A percentile compares a stretch with the other conserved stretches of the same genome.
These are phyloP conservation scores for Ceyx erithaca DNA, from an alignment of 2,797 vertebrate genomes.

Conservation along the genomic window DNA sequence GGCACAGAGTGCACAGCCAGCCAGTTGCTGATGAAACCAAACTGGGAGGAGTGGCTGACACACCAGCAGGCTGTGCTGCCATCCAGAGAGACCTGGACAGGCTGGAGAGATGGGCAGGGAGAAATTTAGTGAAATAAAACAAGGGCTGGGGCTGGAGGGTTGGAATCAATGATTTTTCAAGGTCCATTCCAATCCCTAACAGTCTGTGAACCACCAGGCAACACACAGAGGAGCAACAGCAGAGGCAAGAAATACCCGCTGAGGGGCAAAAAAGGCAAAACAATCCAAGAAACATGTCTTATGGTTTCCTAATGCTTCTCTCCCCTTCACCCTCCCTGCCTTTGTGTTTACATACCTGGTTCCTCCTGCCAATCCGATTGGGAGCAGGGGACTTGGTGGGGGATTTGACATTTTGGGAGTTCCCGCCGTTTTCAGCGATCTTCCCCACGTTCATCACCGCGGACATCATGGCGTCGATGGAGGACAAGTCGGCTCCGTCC, in stretches of 20 bases:
- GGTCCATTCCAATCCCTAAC: too few relatives aligned
- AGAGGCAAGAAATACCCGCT: not conserved
- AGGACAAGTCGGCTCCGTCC: constrained; percentile 88
- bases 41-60: too few relatives aligned
- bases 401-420: constrained; percentile 80
- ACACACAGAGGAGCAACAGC: not conserved
- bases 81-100: too few relatives aligned
- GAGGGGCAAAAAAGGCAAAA: not conserved
- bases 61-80: too few relatives aligned
- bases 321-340: not conserved
- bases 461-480: constrained; percentile 94
- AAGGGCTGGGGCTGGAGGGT: too few relatives aligned
- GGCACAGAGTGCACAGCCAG: too few relatives aligned
- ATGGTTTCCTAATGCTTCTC: not conserved
- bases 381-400: constrained; percentile 84
- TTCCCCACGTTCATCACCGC: constrained; percentile 88
- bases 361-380: constrained; percentile 86
- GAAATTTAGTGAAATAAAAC: too few relatives aligned
- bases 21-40: too few relatives aligned
- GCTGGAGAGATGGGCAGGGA: too few relatives aligned
- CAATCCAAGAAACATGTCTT: not conserved
- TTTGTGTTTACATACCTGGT: constrained; percentile 78
- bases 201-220: not conserved
- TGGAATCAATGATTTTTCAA: too few relatives aligned
- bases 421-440: constrained; percentile 81